Percentiles rank a stretch among this genome's conserved stretches.
Conservation (phyloP, 2,888 invertebrate species). For the Dinocampus coccinellae region DNA sequence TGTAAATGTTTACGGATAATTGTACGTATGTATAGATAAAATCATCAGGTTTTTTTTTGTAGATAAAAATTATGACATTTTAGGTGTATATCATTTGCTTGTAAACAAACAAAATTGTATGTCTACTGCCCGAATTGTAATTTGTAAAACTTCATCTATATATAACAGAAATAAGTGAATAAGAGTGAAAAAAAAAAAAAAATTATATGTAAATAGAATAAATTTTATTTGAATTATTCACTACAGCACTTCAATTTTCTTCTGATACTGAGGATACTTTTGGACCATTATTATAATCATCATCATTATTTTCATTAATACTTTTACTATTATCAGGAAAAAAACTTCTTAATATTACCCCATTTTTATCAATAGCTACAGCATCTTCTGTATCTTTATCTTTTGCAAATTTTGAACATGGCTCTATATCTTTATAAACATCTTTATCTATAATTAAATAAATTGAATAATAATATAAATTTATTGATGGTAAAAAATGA, state of each 20-base stretch:
- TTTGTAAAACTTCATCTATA: no score
- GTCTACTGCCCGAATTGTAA: no score
- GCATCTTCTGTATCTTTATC: neutral
- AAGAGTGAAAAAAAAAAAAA: no score
- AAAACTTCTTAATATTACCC: neutral
- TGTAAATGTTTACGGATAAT: no score
- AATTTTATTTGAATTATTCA: neutral
- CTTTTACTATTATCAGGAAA: no score
- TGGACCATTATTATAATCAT: neutral
- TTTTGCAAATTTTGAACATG: neutral
- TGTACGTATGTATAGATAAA: no score
- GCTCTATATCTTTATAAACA: neutral
- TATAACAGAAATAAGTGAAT: neutral
- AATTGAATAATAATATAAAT: neutral
- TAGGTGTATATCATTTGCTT: no score
- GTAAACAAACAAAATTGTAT: no score
- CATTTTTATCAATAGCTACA: slow-evolving; percentile 8
- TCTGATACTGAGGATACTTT: neutral
- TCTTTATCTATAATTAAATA: neutral
- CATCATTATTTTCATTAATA: no score
- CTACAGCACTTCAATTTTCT: neutral
- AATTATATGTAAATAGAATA: neutral
- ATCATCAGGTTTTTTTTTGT: no score
- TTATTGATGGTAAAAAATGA: no score
- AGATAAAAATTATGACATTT: no score